Evolutionary conservation across 30 jellyfish, hydroid and myxozoan species (phyloP).

Genomic region (Sanderia malayensis): DNA sequence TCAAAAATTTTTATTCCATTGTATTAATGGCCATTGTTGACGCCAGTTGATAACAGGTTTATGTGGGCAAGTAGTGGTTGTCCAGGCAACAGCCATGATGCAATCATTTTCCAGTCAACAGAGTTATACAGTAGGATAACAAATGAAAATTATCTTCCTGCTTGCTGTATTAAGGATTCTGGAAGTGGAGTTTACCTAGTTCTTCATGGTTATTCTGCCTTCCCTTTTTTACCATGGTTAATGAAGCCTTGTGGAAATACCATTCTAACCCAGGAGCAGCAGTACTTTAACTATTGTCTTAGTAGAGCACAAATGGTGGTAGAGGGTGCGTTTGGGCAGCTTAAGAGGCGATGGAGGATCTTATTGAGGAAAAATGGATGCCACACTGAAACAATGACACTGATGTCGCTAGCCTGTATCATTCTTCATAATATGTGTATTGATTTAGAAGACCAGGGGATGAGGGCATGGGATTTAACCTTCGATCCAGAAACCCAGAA

Average conservation of each 20-base stretch:
- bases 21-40: too few relatives aligned
- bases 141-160: slow-evolving; percentile 32
- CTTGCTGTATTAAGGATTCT: too few relatives aligned
- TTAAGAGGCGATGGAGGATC: too few relatives aligned
- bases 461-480: slow-evolving; percentile 46
- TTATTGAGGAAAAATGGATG: too few relatives aligned
- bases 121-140: slow-evolving; percentile 9
- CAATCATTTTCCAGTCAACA: slow-evolving; percentile 54
- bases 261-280: slow-evolving; percentile 20
- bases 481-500: slow-evolving; percentile 27
- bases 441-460: slow-evolving; percentile 41
- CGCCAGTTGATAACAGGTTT: slow-evolving; percentile 34
- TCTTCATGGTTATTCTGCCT: too few relatives aligned
- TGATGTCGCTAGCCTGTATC: slow-evolving; percentile 50
- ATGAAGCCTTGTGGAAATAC: slow-evolving; percentile 59
- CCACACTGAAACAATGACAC: slow-evolving; percentile 15
- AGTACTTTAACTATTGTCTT: too few relatives aligned
- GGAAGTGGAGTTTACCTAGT: too few relatives aligned
- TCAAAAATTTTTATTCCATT: too few relatives aligned
- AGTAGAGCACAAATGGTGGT: too few relatives aligned
- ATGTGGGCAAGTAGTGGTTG: slow-evolving; percentile 65
- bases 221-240: slow-evolving; percentile 23
- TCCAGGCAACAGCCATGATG: slow-evolving; percentile 62
- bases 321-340: slow-evolving; percentile 68
- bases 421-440: slow-evolving; percentile 43